Evolutionary conservation across 2,113 vertebrate species (phyloP), one percentile per base, ranked within the genome.

Genomic region (Hippotragus niger): DNA sequence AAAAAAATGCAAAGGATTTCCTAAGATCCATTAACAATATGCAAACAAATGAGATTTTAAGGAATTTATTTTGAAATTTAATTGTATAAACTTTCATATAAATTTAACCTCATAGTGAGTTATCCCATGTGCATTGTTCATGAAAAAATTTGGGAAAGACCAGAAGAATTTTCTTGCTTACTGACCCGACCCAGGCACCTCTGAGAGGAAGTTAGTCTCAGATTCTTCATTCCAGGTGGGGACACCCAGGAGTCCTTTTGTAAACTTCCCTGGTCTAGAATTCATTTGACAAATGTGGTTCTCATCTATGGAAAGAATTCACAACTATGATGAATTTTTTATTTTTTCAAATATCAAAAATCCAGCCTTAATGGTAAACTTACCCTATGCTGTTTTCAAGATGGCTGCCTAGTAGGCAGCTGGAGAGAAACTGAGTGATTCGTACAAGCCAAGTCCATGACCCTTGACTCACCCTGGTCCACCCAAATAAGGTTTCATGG

Each of bases 261-360:
- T 84, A 52, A 29, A 57, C 27, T 88, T 95, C 91, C 52, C 58
- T 87, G 13, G 3, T 80, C 87, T 95, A 88, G 29, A 87, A 33
- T 25, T 90, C 74, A 84, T 60, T 85, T 94, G 67, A 93, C n/a
- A 94, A 76, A 90, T 33, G 17, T 88, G 58, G 31, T 67, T 90
- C 89, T 58, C 45, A 78, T 88, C 94, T 95, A 81, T 81, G 80
- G 74, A 87, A 71, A 29, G 85, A 89, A 78, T 87, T 96, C 29
- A n/a, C 47, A 93, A 52, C 11, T 14, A 40, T 52, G 10, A 12
- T 74, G 25, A 7, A 58, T 50, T 88, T 86, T 92, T 94, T 91
- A 82, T 88, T 94, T 97, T 84, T 91, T 19, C 2, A 92, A 92
- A 88, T 81, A 53, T 96, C n/a, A 91, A 91, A 92, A 95, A 85